phyloP scores from a whole-genome alignment of 2,113 vertebrate species.

The Cepphus grylle region DNA sequence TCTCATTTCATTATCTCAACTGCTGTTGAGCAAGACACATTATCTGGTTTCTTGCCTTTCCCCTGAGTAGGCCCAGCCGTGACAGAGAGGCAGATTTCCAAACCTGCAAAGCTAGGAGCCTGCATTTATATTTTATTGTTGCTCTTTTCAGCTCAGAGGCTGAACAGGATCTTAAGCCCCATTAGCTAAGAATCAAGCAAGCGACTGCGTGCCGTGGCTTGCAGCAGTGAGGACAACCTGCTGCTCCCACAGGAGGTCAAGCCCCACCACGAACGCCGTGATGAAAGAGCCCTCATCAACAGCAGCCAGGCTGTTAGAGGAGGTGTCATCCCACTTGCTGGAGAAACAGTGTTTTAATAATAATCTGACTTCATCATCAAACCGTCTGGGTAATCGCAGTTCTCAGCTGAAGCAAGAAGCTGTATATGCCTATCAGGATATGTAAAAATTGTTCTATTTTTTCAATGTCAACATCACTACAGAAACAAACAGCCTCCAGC shows the following conservation, averaged over 20 bases:
- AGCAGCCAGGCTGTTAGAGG: not conserved
- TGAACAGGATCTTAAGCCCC: not conserved
- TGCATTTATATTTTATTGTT: not conserved
- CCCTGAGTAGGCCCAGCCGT: not conserved
- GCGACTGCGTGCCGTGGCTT: fast-evolving
- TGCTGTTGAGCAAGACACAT: not conserved
- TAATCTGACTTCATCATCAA: not conserved
- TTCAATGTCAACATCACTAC: not conserved
- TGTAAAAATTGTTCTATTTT: not conserved
- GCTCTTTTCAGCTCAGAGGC: not conserved
- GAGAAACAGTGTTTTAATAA: not conserved
- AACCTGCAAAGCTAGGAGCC: not conserved
- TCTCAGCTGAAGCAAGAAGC: not conserved
- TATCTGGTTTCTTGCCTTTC: not conserved
- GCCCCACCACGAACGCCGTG: fast-evolving
- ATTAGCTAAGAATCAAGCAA: not conserved
- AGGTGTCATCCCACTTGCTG: not conserved
- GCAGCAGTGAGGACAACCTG: not conserved
- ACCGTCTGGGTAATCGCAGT: not conserved
- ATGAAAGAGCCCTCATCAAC: not conserved
- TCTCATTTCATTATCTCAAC: not conserved
- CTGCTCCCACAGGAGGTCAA: not conserved
- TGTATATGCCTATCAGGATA: not conserved
- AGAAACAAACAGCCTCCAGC: not conserved
- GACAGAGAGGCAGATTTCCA: not conserved